Percentiles rank a stretch among this genome's conserved stretches.
Conservation (phyloP, 2,797 vertebrate genomes). For the Sebastes cheni region DNA sequence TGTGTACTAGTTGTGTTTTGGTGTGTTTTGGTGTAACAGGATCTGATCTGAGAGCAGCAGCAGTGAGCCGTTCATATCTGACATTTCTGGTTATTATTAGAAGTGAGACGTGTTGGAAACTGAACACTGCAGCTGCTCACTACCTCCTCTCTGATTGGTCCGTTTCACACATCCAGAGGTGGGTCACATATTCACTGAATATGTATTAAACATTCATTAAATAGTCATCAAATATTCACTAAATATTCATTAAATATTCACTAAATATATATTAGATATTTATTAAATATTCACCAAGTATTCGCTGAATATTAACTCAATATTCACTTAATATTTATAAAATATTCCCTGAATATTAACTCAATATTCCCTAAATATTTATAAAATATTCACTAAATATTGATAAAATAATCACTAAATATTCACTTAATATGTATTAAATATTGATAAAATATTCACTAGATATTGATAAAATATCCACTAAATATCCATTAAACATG, state of each 20-base stretch:
- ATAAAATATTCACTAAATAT: too few relatives aligned
- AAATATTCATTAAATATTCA: not conserved
- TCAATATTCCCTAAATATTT: not conserved
- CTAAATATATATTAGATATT: not conserved
- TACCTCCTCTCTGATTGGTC: slow-evolving; percentile 1
- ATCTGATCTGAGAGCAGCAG: slow-evolving; percentile 36
- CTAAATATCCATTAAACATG: too few relatives aligned
- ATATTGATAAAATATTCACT: too few relatives aligned
- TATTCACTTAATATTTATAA: not conserved
- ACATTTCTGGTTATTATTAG: slow-evolving; percentile 74
- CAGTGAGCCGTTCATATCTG: slow-evolving; percentile 16
- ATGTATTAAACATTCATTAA: not conserved
- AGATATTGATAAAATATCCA: too few relatives aligned
- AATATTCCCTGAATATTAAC: not conserved
- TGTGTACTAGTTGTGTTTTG: not conserved
- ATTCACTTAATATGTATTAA: too few relatives aligned
- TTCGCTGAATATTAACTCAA: not conserved
- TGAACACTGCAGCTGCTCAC: slow-evolving; percentile 38
- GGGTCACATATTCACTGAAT: not conserved
- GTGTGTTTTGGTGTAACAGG: not conserved
- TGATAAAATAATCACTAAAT: too few relatives aligned
- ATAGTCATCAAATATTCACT: not conserved
- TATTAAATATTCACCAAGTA: not conserved
- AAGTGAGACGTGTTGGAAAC: not conserved
- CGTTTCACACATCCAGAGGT: not conserved